Base-by-base conservation (phyloP, 2,113 vertebrate species). In the Crotalus horridus region DNA sequence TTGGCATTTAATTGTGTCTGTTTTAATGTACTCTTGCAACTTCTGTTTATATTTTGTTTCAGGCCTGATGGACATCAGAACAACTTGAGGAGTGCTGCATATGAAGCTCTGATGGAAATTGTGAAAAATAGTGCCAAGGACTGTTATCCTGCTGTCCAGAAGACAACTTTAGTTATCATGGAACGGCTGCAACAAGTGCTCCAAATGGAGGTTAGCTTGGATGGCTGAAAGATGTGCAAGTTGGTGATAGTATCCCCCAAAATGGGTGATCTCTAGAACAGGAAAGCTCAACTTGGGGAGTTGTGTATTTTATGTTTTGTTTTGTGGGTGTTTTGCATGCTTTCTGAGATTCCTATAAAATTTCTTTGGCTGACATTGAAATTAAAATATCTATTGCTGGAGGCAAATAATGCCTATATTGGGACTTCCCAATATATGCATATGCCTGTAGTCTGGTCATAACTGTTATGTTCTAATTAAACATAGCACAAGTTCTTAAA, bases 61-160 rank as follows among this genome's bases (percentile, higher is more conserved):
- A 99, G 99, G 92, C 99, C 99, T 9, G 99, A 99, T 33, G 99
- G 99, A 23, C 99, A 99, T 96, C 99, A 99, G 97, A 99, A 99
- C 97, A 99, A 99, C 97, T 97, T 99, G 95, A 98, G 99, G 94
- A 99, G 99, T 20, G 99, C 99, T 1, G 99, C 99, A 0, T 99
- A 99, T 39, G 99, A 99, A 96, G 99, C 99, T 26, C 97, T 99
- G 94, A 99, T 99, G 99, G 99, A 99, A 97, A 99, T 99, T 5
- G 99, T 99, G 90, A 99, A 99, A 97, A 99, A 99, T 97, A 99
- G 99, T 93, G 99, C 99, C 88, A 99, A 99, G 97, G 99, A 99
- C 94, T 99, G 99, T 95, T 99, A 99, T 92, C 99, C 99, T 1
- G 99, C 99, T 0, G 99, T 99, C 26, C 99, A 99, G 95, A 99